Conservation (phyloP, 2,888 invertebrate genomes). For the Pomacea canaliculata region DNA sequence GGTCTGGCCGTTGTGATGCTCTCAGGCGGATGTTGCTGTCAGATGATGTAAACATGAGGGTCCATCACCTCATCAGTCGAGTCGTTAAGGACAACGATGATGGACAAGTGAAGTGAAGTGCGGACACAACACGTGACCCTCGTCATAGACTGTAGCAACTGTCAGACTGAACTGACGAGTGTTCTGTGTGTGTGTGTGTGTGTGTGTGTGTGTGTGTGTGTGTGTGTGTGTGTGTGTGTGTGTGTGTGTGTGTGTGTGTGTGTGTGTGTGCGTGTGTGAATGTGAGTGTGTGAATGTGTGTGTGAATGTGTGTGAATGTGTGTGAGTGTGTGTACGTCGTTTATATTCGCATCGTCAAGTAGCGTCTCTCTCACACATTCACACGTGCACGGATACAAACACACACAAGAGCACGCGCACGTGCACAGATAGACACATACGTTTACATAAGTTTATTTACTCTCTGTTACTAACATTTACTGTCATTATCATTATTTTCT, state of each 20-base stretch:
- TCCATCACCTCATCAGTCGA: too few relatives aligned
- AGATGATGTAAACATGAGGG: too few relatives aligned
- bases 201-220: neutral
- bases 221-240: neutral
- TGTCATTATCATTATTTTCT: too few relatives aligned
- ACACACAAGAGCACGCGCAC: neutral
- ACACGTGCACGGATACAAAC: neutral
- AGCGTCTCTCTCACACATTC: neutral
- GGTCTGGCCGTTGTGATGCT: too few relatives aligned
- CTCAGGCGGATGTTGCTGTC: too few relatives aligned
- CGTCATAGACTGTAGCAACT: too few relatives aligned
- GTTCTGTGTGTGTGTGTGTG: neutral
- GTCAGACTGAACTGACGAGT: too few relatives aligned
- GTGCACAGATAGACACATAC: neutral
- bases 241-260: neutral
- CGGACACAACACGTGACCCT: too few relatives aligned
- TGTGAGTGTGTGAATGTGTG: neutral
- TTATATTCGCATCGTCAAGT: neutral
- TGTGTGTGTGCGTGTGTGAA: neutral
- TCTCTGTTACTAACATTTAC: too few relatives aligned
- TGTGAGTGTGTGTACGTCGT: neutral
- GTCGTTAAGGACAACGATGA: too few relatives aligned
- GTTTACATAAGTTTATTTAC: neutral
- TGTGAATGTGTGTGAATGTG: neutral
- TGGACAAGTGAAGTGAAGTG: too few relatives aligned